Percentiles rank a stretch among this genome's conserved stretches.
These are phyloP conservation scores for Drosophila mimetica DNA, from an alignment of 2,888 invertebrate genomes.

Conservation along the genomic window DNA sequence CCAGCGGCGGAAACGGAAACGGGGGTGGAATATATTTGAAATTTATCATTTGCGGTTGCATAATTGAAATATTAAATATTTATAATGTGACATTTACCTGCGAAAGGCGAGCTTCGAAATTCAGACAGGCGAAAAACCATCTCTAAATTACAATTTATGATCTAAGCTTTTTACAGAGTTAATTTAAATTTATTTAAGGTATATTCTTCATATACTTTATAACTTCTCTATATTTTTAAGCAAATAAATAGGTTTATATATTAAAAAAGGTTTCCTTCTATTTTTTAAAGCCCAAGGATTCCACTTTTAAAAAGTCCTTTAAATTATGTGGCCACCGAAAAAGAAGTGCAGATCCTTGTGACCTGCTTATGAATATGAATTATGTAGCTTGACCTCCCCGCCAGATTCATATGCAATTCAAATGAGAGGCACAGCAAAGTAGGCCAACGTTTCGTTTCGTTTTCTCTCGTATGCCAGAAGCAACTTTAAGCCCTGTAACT, in stretches of 20 bases:
- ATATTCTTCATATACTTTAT: not conserved
- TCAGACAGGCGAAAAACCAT: not conserved
- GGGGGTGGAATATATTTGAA: constrained; percentile 37
- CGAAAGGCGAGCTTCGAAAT: constrained; percentile 1
- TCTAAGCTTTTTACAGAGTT: not conserved
- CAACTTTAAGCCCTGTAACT: not conserved
- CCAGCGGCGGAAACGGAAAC: constrained; percentile 1
- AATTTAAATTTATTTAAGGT: not conserved
- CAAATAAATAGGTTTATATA: no score
- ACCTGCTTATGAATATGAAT: constrained; percentile 9
- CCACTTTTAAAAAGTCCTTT: not conserved
- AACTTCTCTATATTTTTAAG: not conserved
- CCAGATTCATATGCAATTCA: constrained; percentile 33
- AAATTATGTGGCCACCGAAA: not conserved
- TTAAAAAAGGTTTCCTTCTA: no score
- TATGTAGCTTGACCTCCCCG: constrained; percentile 21
- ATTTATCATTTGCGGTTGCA: constrained; percentile 64
- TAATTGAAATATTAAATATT: constrained; percentile 76
- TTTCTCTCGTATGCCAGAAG: not conserved
- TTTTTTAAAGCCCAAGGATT: no score
- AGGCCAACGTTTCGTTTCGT: constrained; percentile 17
- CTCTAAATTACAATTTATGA: constrained; percentile 9
- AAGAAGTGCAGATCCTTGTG: not conserved
- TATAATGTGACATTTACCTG: constrained; percentile 47
- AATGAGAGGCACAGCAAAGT: constrained; percentile 23